These are phyloP conservation scores for Bubo blakistoni DNA, from an alignment of 2,113 vertebrate species.

Conservation along the genomic window DNA sequence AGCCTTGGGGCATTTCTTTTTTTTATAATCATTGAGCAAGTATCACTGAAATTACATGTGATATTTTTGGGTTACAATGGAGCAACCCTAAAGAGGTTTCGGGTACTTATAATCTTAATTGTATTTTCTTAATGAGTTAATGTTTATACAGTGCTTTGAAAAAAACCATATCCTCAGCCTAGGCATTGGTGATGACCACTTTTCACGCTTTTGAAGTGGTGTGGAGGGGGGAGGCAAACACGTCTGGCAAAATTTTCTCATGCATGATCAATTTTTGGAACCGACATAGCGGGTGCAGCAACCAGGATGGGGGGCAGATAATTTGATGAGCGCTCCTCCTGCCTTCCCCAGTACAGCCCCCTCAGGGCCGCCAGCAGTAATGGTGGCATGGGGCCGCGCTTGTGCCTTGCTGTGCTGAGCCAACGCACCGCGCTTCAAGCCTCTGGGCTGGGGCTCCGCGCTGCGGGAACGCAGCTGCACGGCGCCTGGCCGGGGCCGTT, in stretches of 20 bases:
- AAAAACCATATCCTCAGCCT: neutral
- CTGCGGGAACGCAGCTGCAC: fast-evolving
- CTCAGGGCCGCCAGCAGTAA: fast-evolving
- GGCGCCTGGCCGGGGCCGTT: neutral
- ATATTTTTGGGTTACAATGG: conserved; percentile 14
- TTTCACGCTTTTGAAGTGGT: neutral
- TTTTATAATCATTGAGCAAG: neutral
- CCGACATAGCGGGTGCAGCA: neutral
- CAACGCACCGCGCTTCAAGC: fast-evolving
- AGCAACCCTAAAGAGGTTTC: neutral
- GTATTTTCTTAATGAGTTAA: conserved; percentile 22
- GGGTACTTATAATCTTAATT: neutral
- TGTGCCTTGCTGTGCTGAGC: neutral
- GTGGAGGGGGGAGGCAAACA: neutral
- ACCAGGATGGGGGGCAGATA: neutral
- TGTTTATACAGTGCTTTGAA: neutral
- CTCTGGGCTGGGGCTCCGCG: fast-evolving
- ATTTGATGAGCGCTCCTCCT: neutral
- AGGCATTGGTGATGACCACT: neutral
- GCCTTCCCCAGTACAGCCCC: fast-evolving
- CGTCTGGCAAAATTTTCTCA: neutral
- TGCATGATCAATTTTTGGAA: neutral
- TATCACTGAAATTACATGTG: conserved; percentile 1
- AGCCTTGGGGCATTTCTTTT: neutral
- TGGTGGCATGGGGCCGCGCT: fast-evolving